Base-by-base conservation (phyloP, 2,888 invertebrate species). In the Rhagonycha fulva region DNA sequence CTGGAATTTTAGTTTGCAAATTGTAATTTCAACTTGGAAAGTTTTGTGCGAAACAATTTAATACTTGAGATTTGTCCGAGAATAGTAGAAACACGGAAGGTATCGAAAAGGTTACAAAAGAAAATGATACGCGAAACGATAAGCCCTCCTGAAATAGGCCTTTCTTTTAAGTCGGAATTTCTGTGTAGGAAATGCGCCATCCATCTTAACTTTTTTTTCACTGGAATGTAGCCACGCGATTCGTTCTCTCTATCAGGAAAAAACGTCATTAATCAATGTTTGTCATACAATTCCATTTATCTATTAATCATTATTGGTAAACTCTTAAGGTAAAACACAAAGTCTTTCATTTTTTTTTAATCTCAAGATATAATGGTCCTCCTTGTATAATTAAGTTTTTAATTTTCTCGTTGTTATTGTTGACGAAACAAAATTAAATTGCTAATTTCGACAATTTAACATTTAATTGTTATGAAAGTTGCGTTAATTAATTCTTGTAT, bases 61-160 rank as follows among this genome's bases (percentile, higher is more conserved):
- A 26, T 66, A 24, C 24, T 24, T 12, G 63, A 66, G 63, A 66
- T 66, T 66, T 66, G 63, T 66, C 63, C 63, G 63, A 66, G 26
- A 26, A 66, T 62, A 23, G n/a, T 47, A 28, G 19, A 62, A 62
- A 70, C 61, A 70, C 62, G 26, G 26, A 70, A 70, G 69, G 70
- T 70, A 74, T 75, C 69, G 68, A 68, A 70, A 71, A 66, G 60
- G 72, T 61, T 60, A 70, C 75, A 72, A 76, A 75, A 76, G 76
- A 76, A 76, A 76, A 72, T 76, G 72, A 76, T 76, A 76, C 76
- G 72, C 72, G 76, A 72, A 76, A 76, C 69, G 76, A 76, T 76
- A 76, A 76, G 76, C 76, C 72, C 67, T 72, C 62, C 72, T 70
- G 72, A 76, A 76, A 76, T 70, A 76, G 76, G 72, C 76, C 68